These are phyloP conservation scores for Tenthredo mesomela DNA, from an alignment of 2,888 invertebrate species.

Conservation along the genomic window DNA sequence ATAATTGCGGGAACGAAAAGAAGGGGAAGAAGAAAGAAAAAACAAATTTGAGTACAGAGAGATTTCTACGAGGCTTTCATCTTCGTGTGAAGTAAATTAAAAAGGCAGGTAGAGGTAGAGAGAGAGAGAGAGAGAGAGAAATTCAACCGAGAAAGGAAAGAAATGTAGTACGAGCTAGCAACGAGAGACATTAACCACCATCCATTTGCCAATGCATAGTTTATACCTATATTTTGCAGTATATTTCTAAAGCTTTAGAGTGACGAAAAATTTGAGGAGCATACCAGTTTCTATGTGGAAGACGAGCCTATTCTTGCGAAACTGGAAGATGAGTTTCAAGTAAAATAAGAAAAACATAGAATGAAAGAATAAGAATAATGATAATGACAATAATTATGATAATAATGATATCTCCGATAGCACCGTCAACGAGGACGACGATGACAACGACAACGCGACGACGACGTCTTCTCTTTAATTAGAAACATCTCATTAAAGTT, in stretches of 20 bases:
- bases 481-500: slow-evolving; percentile 55
- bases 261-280: background rate
- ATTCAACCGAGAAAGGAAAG: background rate
- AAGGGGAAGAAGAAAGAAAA: background rate
- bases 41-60: background rate
- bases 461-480: slow-evolving; percentile 49
- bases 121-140: background rate
- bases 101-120: background rate
- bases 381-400: background rate
- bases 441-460: background rate
- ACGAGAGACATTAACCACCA: background rate
- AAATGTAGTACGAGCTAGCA: background rate
- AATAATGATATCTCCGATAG: slow-evolving; percentile 15
- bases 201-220: background rate
- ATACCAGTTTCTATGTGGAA: background rate
- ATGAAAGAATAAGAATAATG: background rate
- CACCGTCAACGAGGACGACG: background rate
- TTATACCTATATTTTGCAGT: background rate
- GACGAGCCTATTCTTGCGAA: background rate
- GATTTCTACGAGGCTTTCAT: background rate
- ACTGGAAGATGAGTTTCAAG: background rate
- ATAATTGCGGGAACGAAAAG: background rate
- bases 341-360: background rate
- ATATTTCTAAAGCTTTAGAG: background rate
- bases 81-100: slow-evolving; percentile 24